Evolutionary conservation across 1,140 invertebrate genomes (phyloP), one percentile per base, ranked within the genome.

Genomic region (Lordiphosa collinella): DNA sequence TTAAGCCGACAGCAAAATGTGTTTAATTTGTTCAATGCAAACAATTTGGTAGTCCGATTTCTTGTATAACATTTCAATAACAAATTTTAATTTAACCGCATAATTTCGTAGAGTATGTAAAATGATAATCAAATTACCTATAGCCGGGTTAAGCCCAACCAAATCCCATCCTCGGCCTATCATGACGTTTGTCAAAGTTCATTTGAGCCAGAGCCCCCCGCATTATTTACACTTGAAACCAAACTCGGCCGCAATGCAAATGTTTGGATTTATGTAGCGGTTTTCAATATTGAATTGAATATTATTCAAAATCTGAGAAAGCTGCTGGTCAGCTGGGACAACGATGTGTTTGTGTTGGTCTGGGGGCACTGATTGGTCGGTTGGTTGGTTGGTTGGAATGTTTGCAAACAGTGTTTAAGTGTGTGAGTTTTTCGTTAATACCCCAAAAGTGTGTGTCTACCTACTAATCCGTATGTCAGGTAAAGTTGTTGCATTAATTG

Each of bases 271-370:
- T 87, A 87, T 87, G 75, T 56, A 78, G 75, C 69, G 85, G 75
- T 85, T 86, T 84, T 76, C 69, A 86, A 80, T 87, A 82, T 87
- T 87, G 86, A 86, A 87, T 87, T 86, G 68, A 82, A 86, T 87
- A 87, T 87, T 82, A 86, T 82, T 70, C 72, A 82, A 66, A 57
- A 67, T 72, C 53, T 66, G 54, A 49, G 47, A 51, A 56, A 57
- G 52, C 52, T 55, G 60, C 32, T 38, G 37, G 46, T 32, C 54
- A 38, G 52, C 59, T 43, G 59, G n/a, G 18, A 50, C 34, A 34
- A 25, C 37, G 53, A 49, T 41, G 25, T 76, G 40, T 38, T 51
- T 74, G 57, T 41, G 25, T 57, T 18, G 38, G 48, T 25, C 22
- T 43, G 34, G 43, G 8, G 12, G 22, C 44, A 60, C 37, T 50